phyloP scores from a whole-genome alignment of 1,140 invertebrate species.

The Pogonomyrmex barbatus region DNA sequence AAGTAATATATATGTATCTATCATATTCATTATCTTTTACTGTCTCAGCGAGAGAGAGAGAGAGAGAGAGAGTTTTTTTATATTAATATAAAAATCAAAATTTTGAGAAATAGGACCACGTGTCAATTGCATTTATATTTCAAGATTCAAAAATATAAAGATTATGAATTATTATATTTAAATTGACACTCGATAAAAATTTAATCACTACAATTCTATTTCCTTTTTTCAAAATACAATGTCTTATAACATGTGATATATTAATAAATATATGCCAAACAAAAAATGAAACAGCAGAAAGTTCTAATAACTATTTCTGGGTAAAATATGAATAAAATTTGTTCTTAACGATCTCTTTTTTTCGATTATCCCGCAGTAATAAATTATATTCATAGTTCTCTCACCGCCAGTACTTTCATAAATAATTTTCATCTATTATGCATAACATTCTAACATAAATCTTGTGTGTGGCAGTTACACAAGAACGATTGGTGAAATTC shows the following conservation, averaged over 20 bases:
- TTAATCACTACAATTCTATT: constrained; percentile 5
- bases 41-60: not conserved
- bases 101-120: not conserved
- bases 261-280: constrained; percentile 45
- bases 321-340: constrained; percentile 69
- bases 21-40: constrained; percentile 32
- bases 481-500: constrained; percentile 13
- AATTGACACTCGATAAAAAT: not conserved
- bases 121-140: not conserved
- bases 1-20: constrained; percentile 37
- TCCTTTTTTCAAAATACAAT: constrained; percentile 35
- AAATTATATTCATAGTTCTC: constrained; percentile 78
- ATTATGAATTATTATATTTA: constrained; percentile 34
- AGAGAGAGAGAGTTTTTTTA: not conserved
- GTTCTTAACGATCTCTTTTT: constrained; percentile 55
- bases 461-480: not conserved
- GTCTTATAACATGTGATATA: constrained; percentile 40
- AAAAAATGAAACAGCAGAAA: constrained; percentile 43
- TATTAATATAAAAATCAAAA: constrained; percentile 19
- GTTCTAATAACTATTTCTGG: constrained; percentile 67
- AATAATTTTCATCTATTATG: constrained; percentile 79
- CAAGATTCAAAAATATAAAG: not conserved
- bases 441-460: constrained; percentile 67
- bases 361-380: constrained; percentile 68
- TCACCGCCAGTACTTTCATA: constrained; percentile 75